A percentile compares a stretch with the other conserved stretches of the same genome.
phyloP scores from a whole-genome alignment of 2,797 vertebrate genomes.

The Phoebastria nigripes region DNA sequence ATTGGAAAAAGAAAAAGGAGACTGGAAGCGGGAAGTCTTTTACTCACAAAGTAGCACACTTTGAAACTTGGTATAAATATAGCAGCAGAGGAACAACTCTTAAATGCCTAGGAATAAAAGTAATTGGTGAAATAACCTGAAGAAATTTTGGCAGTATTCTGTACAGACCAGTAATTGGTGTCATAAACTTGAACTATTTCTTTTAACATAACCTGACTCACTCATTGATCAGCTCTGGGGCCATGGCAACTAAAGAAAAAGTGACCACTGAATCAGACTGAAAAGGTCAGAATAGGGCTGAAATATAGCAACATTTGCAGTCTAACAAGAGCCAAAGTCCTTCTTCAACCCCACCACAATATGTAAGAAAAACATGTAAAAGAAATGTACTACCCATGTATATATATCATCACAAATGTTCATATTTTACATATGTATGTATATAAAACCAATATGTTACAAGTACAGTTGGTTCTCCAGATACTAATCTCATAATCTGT shows the following conservation, averaged over 20 bases:
- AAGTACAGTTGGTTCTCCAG: background rate
- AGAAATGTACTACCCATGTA: background rate
- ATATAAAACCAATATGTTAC: background rate
- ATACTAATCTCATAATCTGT: background rate
- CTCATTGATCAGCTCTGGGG: background rate
- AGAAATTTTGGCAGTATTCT: background rate
- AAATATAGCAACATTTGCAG: background rate
- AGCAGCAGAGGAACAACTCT: constrained; percentile 17
- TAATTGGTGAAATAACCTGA: constrained; percentile 38
- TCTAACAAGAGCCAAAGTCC: background rate
- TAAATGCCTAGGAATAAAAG: constrained; percentile 37
- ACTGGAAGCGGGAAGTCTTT: constrained; percentile 23
- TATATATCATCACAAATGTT: background rate
- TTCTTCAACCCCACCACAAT: background rate
- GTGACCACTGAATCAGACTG: background rate
- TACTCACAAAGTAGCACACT: constrained; percentile 19
- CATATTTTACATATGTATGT: background rate
- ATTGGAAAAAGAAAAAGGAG: background rate
- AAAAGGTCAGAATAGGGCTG: constrained; percentile 21
- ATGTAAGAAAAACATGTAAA: background rate
- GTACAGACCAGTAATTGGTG: constrained; percentile 4
- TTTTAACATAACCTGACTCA: background rate
- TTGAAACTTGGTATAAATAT: constrained; percentile 58
- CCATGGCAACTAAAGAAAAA: background rate
- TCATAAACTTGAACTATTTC: constrained; percentile 1